Evolutionary conservation across 1,140 invertebrate genomes (phyloP), one percentile per base, ranked within the genome.

Genomic region (Mercenaria mercenaria): DNA sequence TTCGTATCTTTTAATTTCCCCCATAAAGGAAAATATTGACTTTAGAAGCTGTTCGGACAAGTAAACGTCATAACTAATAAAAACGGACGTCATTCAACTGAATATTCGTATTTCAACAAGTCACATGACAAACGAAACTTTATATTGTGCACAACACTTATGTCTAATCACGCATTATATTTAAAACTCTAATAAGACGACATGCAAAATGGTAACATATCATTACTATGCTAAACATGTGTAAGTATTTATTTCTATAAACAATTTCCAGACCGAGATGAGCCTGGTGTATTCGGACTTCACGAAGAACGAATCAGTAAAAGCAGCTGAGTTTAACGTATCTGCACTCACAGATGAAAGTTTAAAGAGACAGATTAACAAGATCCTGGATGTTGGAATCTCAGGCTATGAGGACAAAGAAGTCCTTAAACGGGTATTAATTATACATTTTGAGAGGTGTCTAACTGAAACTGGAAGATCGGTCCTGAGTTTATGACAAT

Each of bases 341-440:
- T 96, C 97, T 32, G 96, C 95, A 11, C 97, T 98, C 50, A 96
- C 97, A 4, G 98, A 99, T 95, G 97, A 97, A 18, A 94, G 96
- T 13, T 97, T 98, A 0, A 97, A 97, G 93, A 96, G 98, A 90
- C 97, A 98, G 94, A 96, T 99, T 10, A 97, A 97, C 92, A 97
- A 97, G 82, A 96, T 98, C 34, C 97, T 98, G 10, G 97, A 97
- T 67, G 97, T 98, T 0, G 98, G 98, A 0, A 96, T 96, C 0
- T 96, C 97, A 0, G 97, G 97, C 0, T 95, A 98, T 43, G 61
- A 86, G 15, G 88, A 92, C 77, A 50, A 32, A 23, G 84, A 59
- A 10, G 89, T 91, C 47, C 23, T 90, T 6, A 85, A 89, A 64
- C 18, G 74, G 88, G 91, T 92, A 77, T 11, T n/a, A n/a, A n/a